These are phyloP conservation scores for Sminthurides aquaticus DNA, from an alignment of 2,888 invertebrate species.

Conservation along the genomic window DNA sequence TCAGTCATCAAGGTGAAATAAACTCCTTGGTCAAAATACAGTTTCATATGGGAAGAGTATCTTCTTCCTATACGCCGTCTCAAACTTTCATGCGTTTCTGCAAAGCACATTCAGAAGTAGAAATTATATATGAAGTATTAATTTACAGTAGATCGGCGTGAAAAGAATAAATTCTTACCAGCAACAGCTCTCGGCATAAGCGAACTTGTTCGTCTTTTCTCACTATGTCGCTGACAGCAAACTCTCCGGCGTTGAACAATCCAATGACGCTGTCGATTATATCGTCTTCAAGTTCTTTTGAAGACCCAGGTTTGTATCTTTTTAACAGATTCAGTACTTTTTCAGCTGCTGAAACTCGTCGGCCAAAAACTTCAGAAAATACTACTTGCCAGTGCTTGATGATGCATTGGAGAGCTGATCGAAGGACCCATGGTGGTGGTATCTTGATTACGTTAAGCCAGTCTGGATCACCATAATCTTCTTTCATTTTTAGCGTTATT, in stretches of 20 bases:
- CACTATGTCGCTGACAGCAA: constrained; percentile 14
- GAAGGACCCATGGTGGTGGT: constrained; percentile 54
- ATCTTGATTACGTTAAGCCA: constrained; percentile 54
- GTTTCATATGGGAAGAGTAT: no score
- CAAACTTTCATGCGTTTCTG: no score
- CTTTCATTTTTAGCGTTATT: constrained; percentile 54
- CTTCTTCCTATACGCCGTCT: no score
- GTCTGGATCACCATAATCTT: constrained; percentile 52
- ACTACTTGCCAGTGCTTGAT: constrained; percentile 57
- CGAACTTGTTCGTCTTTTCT: constrained; percentile 13
- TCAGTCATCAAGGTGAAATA: no score
- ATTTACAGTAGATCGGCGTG: no score
- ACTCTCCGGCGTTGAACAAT: constrained; percentile 23
- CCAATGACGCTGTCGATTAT: constrained; percentile 25
- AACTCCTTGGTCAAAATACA: no score
- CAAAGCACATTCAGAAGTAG: no score
- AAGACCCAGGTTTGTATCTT: background rate
- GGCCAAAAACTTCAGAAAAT: constrained; percentile 49
- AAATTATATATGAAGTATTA: no score
- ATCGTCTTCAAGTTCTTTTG: constrained; percentile 7
- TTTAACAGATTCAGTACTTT: constrained; percentile 22
- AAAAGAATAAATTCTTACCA: no score
- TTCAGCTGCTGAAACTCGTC: constrained; percentile 22
- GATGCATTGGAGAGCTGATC: constrained; percentile 53
- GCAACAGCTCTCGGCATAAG: constrained; percentile 15